Evolutionary conservation across 2,113 vertebrate species (phyloP).

Genomic region (Mirza zaza): DNA sequence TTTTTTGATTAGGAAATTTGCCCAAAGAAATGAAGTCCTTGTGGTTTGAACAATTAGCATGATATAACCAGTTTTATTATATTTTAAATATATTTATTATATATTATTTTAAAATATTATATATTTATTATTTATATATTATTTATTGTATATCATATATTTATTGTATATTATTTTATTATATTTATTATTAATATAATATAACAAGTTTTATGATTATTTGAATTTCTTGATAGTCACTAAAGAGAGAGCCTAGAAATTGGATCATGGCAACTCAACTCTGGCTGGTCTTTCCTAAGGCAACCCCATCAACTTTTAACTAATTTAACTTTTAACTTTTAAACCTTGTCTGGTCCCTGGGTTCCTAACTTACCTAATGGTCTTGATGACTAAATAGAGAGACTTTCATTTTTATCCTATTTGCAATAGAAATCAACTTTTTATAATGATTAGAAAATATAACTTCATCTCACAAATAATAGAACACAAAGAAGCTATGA

Average conservation of each 20-base stretch:
- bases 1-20: constrained; percentile 18
- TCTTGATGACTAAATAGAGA: neutral
- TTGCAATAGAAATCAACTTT: neutral
- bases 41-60: neutral
- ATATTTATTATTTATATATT: no score
- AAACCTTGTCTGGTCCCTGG: neutral
- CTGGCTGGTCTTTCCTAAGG: neutral
- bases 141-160: no score
- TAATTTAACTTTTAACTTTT: neutral
- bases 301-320: neutral
- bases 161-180: no score
- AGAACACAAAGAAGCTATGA: neutral
- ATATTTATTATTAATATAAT: no score
- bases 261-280: neutral
- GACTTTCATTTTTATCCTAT: neutral
- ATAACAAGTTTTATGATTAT: neutral
- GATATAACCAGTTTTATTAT: neutral
- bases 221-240: neutral
- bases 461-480: neutral
- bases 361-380: neutral
- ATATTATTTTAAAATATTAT: no score
- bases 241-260: neutral
- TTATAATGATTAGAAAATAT: neutral
- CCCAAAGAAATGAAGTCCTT: neutral
- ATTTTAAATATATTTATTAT: no score